These are phyloP conservation scores for Hippocampus comes DNA, from an alignment of 2,113 vertebrate genomes.

Conservation along the genomic window DNA sequence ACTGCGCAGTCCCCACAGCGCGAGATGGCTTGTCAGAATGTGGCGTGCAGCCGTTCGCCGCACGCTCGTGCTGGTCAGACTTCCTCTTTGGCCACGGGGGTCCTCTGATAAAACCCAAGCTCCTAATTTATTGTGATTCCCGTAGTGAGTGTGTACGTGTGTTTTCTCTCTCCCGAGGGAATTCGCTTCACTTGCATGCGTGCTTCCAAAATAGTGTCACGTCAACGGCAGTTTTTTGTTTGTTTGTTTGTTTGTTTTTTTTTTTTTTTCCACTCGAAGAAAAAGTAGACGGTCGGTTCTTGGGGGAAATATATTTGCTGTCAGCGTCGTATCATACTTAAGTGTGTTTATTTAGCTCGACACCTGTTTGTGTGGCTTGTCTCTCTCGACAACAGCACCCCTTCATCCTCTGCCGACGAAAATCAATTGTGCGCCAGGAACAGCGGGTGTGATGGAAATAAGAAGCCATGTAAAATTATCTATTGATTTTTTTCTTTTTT, in stretches of 20 bases:
- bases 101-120: conserved; percentile 29
- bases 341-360: conserved; percentile 46
- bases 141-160: conserved; percentile 15
- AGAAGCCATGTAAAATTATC: conserved; percentile 60
- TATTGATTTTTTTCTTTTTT: conserved; percentile 61
- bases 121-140: conserved; percentile 55
- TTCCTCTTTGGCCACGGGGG: conserved; percentile 44
- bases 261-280: conserved; percentile 13
- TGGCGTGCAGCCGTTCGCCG: neutral
- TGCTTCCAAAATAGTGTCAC: conserved; percentile 39
- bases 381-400: conserved; percentile 16
- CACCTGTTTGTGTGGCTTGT: conserved; percentile 46
- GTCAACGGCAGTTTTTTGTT: conserved; percentile 37
- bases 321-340: conserved; percentile 46
- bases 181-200: conserved; percentile 6
- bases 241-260: conserved; percentile 16
- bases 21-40: conserved; percentile 16
- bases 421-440: conserved; percentile 28
- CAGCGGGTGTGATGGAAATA: conserved; percentile 44
- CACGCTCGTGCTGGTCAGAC: neutral
- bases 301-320: conserved; percentile 56
- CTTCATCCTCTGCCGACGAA: conserved; percentile 10
- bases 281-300: conserved; percentile 17
- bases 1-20: conserved; percentile 34
- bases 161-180: conserved; percentile 8